Evolutionary conservation across 2,797 vertebrate genomes (phyloP).

Genomic region (Florisuga fusca): DNA sequence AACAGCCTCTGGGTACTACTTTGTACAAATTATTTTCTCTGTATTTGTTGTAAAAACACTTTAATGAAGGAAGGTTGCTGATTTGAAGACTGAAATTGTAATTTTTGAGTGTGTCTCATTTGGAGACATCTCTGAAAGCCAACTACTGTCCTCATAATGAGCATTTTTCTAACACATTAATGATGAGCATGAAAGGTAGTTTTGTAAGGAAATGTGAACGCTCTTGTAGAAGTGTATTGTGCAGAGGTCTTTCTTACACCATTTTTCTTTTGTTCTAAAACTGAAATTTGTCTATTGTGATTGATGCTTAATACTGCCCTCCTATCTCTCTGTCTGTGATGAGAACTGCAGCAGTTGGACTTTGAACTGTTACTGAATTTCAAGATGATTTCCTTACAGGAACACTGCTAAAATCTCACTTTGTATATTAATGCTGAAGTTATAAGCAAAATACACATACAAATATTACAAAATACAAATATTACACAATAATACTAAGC

Average conservation of each 20-base stretch:
- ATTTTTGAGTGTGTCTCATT: neutral
- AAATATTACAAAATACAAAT: too few species aligned
- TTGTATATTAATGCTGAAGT: neutral
- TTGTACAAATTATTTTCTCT: neutral
- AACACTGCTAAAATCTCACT: neutral
- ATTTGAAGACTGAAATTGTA: neutral
- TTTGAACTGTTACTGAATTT: neutral
- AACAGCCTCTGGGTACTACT: neutral
- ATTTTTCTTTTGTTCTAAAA: neutral
- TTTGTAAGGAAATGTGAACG: neutral
- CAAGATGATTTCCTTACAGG: neutral
- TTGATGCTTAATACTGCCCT: neutral
- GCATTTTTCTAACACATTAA: neutral
- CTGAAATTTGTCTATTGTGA: neutral
- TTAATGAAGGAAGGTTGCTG: neutral
- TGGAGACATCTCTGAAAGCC: neutral
- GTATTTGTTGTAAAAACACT: neutral
- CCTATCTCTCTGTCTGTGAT: neutral
- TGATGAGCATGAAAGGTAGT: neutral
- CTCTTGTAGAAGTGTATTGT: neutral
- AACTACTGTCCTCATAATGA: fast-evolving
- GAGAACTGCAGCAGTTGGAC: neutral
- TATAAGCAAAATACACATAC: neutral
- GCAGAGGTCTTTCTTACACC: neutral
- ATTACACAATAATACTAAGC: neutral